These are phyloP conservation scores for Protophormia terraenovae DNA, from an alignment of 2,888 invertebrate genomes.

Conservation along the genomic window DNA sequence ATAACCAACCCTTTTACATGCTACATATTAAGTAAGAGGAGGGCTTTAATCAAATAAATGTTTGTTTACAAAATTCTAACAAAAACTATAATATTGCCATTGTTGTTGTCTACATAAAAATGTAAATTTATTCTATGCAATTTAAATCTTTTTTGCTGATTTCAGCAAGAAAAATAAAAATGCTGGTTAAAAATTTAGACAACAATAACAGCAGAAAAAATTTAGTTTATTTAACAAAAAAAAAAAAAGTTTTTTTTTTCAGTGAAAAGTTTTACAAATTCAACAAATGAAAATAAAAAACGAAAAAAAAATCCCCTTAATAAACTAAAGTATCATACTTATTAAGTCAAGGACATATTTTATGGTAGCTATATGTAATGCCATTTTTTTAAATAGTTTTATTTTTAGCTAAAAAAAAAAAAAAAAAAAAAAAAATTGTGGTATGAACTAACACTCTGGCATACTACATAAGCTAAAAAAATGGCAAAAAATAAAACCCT, in stretches of 20 bases:
- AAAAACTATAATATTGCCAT: conserved; percentile 1
- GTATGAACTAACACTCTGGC: background rate
- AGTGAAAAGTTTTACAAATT: conserved; percentile 41
- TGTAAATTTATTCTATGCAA: conserved; percentile 37
- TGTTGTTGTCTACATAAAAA: conserved; percentile 17
- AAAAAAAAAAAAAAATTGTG: background rate
- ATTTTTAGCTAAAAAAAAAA: background rate
- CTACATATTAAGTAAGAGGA: background rate
- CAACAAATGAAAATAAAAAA: conserved; percentile 32
- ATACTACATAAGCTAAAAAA: too few species aligned
- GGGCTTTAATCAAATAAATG: conserved; percentile 28
- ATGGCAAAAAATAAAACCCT: conserved; percentile 18
- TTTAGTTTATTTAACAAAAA: conserved; percentile 51
- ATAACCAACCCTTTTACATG: background rate
- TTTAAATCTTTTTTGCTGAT: conserved; percentile 50
- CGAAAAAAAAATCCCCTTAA: conserved; percentile 36
- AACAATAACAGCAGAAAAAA: conserved; percentile 17
- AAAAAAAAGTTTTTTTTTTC: conserved; percentile 39
- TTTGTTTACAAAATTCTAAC: background rate
- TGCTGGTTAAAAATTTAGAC: conserved; percentile 47
- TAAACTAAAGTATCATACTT: conserved; percentile 63
- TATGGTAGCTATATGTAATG: conserved; percentile 43
- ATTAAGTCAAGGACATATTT: conserved; percentile 68
- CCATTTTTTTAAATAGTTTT: background rate
- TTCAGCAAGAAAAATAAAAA: conserved; percentile 69